phyloP scores from a whole-genome alignment of 2,113 vertebrate genomes.

The Scatophagus argus region DNA sequence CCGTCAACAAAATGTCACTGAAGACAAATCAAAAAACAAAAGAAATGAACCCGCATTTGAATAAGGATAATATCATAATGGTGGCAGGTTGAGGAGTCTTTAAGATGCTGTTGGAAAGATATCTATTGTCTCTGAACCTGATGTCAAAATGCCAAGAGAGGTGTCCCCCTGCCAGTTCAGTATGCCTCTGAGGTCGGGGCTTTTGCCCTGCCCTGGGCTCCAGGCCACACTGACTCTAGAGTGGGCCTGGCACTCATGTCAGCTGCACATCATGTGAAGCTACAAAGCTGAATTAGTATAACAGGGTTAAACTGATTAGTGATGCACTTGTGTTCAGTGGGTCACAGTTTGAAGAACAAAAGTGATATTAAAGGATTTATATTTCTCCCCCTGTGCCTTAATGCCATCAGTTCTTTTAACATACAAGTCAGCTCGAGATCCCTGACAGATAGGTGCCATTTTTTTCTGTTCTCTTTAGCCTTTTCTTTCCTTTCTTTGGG shows the following conservation, averaged over 20 bases:
- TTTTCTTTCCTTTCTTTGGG: slow-evolving; percentile 77
- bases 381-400: slow-evolving; percentile 76
- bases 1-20: slow-evolving; percentile 83
- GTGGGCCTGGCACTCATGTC: slow-evolving; percentile 84
- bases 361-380: slow-evolving; percentile 83
- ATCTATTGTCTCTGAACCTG: slow-evolving; percentile 79
- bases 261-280: slow-evolving; percentile 81
- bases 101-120: slow-evolving; percentile 80
- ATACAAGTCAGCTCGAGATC: slow-evolving; percentile 75
- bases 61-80: slow-evolving; percentile 83
- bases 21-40: slow-evolving; percentile 85
- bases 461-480: slow-evolving; percentile 71
- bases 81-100: slow-evolving; percentile 78
- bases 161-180: slow-evolving; percentile 82
- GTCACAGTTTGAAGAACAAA: slow-evolving; percentile 85
- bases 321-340: slow-evolving; percentile 82
- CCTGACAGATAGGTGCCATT: slow-evolving; percentile 77
- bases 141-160: slow-evolving; percentile 83
- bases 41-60: slow-evolving; percentile 81
- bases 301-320: slow-evolving; percentile 86
- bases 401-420: slow-evolving; percentile 69
- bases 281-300: slow-evolving; percentile 72
- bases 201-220: slow-evolving; percentile 79
- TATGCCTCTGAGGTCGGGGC: slow-evolving; percentile 81
- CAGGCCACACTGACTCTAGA: slow-evolving; percentile 74